phyloP scores from a whole-genome alignment of 2,888 invertebrate species.

The Thera britannica region DNA sequence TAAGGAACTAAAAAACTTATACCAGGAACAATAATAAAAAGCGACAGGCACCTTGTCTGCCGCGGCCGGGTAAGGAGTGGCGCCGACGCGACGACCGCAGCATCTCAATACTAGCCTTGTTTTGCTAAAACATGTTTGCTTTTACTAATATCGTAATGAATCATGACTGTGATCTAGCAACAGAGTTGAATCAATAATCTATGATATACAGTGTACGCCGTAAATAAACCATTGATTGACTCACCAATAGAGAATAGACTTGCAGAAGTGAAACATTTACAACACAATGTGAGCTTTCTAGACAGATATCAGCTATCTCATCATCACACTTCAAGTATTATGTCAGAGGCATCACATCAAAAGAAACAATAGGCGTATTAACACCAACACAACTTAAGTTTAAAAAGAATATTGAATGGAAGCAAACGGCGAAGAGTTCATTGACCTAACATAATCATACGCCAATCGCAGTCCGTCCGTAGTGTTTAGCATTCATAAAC shows the following conservation, averaged over 20 bases:
- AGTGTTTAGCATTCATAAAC: conserved; percentile 26
- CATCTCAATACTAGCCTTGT: conserved; percentile 22
- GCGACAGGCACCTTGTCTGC: conserved; percentile 25
- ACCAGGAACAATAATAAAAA: conserved; percentile 10
- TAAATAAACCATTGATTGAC: conserved; percentile 46
- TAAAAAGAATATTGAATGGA: conserved; percentile 19
- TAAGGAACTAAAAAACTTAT: conserved; percentile 24
- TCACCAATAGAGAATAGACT: conserved; percentile 52
- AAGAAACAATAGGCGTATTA: conserved; percentile 18
- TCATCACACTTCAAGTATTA: conserved; percentile 5
- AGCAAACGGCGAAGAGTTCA: conserved; percentile 21
- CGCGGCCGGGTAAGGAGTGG: conserved; percentile 64
- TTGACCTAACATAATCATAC: conserved; percentile 17
- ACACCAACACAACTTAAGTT: conserved; percentile 8
- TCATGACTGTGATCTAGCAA: conserved; percentile 41
- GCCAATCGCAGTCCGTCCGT: conserved; percentile 9
- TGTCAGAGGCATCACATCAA: not conserved
- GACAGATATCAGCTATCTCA: conserved; percentile 6
- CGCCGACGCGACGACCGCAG: conserved; percentile 34
- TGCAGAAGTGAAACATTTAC: conserved; percentile 14
- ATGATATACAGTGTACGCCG: conserved; percentile 1
- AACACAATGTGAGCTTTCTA: conserved; percentile 18
- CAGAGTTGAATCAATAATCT: conserved; percentile 31
- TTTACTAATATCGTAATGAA: conserved; percentile 42
- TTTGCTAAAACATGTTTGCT: conserved; percentile 17